Percentiles rank a stretch among this genome's conserved stretches.
Conservation (phyloP, 2,888 invertebrate species). For the Caenorhabditis virilis region DNA sequence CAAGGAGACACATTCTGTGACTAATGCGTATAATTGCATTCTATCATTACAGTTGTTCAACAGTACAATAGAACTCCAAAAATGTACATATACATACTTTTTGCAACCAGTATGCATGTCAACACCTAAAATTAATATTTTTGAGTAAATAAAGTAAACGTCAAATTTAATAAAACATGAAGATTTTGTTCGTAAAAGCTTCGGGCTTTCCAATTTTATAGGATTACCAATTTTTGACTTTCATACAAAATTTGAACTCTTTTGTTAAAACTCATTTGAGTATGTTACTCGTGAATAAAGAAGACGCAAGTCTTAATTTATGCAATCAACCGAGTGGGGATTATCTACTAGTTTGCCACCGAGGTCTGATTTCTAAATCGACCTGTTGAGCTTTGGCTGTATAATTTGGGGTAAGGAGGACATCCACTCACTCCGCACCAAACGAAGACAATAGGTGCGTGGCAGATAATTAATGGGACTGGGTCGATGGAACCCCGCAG, state of each 20-base stretch:
- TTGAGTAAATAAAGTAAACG: no score
- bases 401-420: slow-evolving; percentile 25
- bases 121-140: no score
- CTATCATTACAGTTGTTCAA: slow-evolving; percentile 22
- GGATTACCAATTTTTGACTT: no score
- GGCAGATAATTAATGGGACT: slow-evolving; percentile 34
- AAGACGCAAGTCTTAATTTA: slow-evolving; percentile 25
- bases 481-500: slow-evolving; percentile 18
- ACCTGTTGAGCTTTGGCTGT: not conserved
- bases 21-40: slow-evolving; percentile 33
- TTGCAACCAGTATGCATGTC: no score
- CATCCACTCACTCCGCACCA: not conserved
- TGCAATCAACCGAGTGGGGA: slow-evolving; percentile 37
- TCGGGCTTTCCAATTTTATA: no score
- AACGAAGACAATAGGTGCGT: slow-evolving; percentile 22
- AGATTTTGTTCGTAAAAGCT: no score
- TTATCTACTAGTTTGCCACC: slow-evolving; percentile 14
- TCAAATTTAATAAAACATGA: no score
- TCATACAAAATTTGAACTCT: no score
- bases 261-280: no score
- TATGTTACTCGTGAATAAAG: no score
- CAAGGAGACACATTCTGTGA: slow-evolving; percentile 14
- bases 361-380: slow-evolving; percentile 16
- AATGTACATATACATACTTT: not conserved
- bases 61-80: slow-evolving; percentile 16